A percentile compares a stretch with the other conserved stretches of the same genome.
These are phyloP conservation scores for Pelodiscus sinensis DNA, from an alignment of 2,113 vertebrate genomes.

Conservation along the genomic window DNA sequence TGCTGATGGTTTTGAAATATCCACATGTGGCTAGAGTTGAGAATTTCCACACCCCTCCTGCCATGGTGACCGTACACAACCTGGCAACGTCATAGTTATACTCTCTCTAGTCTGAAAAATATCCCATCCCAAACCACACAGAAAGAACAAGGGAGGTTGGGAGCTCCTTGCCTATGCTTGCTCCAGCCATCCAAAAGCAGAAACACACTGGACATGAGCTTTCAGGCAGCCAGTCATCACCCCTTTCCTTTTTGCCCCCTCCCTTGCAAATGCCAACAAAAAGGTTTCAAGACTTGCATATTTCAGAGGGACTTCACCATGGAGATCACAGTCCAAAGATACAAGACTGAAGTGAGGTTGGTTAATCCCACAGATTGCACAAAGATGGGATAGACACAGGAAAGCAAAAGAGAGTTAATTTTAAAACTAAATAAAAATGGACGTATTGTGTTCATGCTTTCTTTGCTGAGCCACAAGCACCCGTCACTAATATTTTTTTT, in stretches of 20 bases:
- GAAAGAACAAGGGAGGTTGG: background rate
- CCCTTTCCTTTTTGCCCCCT: background rate
- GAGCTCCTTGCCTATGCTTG: background rate
- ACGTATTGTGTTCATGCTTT: conserved; percentile 69
- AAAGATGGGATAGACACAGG: conserved; percentile 65
- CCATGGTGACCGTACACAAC: background rate
- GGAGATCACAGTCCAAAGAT: conserved; percentile 61
- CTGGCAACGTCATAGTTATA: background rate
- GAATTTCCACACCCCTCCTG: background rate
- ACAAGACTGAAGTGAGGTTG: conserved; percentile 61
- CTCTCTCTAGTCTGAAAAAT: background rate
- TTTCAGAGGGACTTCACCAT: conserved; percentile 67
- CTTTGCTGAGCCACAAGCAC: conserved; percentile 8
- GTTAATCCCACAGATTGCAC: conserved; percentile 75
- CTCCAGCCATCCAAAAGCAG: background rate
- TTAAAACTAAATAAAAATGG: conserved; percentile 70
- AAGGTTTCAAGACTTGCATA: conserved; percentile 39
- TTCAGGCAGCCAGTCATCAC: background rate
- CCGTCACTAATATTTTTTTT: conserved; percentile 11
- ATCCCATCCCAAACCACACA: background rate
- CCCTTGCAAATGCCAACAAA: conserved; percentile 41
- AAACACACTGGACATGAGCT: rapidly evolving
- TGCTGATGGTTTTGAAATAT: background rate
- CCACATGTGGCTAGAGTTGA: background rate
- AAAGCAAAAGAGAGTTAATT: conserved; percentile 62